Percentiles rank a stretch among this genome's conserved stretches.
phyloP scores from a whole-genome alignment of 2,797 vertebrate species.

The Falco naumanni region DNA sequence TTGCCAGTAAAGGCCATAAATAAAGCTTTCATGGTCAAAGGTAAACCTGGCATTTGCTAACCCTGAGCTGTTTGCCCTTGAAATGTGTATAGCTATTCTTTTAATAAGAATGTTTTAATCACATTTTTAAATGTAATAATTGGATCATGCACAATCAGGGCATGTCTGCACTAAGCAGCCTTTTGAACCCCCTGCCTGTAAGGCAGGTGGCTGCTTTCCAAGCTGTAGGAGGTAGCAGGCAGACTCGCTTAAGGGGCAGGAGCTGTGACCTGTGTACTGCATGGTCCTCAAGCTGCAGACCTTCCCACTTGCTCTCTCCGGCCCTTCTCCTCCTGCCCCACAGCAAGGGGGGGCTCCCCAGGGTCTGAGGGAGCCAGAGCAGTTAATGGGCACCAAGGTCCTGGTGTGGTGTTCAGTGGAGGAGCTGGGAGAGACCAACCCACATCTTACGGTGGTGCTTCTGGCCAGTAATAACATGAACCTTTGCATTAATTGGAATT shows the following conservation, averaged over 20 bases:
- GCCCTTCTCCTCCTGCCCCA: not conserved
- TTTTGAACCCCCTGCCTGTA: not conserved
- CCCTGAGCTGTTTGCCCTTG: too few relatives aligned
- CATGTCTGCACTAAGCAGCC: not conserved
- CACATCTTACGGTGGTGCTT: not conserved
- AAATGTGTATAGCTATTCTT: not conserved
- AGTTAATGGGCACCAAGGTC: fast-evolving
- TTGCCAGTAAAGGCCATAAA: not conserved
- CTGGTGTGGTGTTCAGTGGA: not conserved
- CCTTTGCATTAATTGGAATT: not conserved
- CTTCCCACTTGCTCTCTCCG: not conserved
- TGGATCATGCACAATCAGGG: not conserved
- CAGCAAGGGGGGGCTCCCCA: too few relatives aligned
- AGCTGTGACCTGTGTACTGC: not conserved
- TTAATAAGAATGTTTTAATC: not conserved
- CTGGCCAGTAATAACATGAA: not conserved
- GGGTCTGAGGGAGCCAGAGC: not conserved
- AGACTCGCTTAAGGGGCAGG: not conserved
- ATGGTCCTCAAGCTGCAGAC: not conserved
- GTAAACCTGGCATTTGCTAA: not conserved
- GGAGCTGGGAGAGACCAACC: not conserved
- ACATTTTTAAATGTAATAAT: not conserved
- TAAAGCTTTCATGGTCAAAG: not conserved
- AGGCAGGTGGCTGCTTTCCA: not conserved
- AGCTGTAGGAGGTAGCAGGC: not conserved